These are phyloP conservation scores for Clunio marinus DNA, from an alignment of 2,888 invertebrate species.

Conservation along the genomic window DNA sequence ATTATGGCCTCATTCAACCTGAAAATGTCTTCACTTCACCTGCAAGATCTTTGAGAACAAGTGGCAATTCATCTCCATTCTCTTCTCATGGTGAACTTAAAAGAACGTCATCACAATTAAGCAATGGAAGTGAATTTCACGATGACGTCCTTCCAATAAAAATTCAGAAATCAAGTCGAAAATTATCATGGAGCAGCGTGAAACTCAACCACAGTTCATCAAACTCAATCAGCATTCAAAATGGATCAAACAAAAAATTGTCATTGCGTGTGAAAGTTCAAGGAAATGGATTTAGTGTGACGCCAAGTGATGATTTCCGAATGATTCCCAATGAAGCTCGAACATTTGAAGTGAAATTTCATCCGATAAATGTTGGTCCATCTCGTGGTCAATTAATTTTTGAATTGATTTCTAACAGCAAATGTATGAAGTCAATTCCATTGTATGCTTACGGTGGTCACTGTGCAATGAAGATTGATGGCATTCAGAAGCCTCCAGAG, in stretches of 20 bases:
- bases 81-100: background rate
- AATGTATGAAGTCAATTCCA: constrained; percentile 45
- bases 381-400: constrained; percentile 14
- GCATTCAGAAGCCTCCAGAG: constrained; percentile 55
- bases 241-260: constrained; percentile 56
- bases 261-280: constrained; percentile 55
- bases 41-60: background rate
- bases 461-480: constrained; percentile 53
- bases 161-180: constrained; percentile 52
- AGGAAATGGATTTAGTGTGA: constrained; percentile 52
- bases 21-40: background rate
- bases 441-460: constrained; percentile 60
- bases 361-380: constrained; percentile 51
- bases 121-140: constrained; percentile 40
- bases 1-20: constrained; percentile 11
- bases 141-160: constrained; percentile 54
- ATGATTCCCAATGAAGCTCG: constrained; percentile 52
- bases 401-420: constrained; percentile 41
- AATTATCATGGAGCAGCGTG: constrained; percentile 59
- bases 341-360: constrained; percentile 55
- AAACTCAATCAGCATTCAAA: constrained; percentile 57
- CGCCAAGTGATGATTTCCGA: constrained; percentile 17
- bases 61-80: background rate
- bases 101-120: constrained; percentile 24
- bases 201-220: constrained; percentile 54